Evolutionary conservation across 2,888 invertebrate genomes (phyloP), one percentile per base, ranked within the genome.

Genomic region (Cheilosia impressa): DNA sequence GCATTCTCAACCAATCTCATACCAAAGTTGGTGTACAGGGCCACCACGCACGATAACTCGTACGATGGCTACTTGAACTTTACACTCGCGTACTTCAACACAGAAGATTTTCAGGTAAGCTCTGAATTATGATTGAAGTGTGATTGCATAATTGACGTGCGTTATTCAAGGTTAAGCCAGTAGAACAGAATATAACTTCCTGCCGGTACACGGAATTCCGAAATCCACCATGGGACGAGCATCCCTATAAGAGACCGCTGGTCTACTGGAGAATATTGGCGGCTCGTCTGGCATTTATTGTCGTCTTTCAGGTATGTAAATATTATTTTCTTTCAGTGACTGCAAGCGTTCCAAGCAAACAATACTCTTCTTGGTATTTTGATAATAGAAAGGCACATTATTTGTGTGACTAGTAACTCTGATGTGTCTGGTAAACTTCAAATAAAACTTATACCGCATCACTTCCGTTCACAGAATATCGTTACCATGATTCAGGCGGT

Each of bases 1-100:
- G 97, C 97, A 47, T 96, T 97, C 92, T 96, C 97, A 10, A 96
- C 96, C 0, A 96, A 96, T 91, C 95, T 96, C 90, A 96, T 97
- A 89, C 97, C 97, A 19, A 94, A 95, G 89, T 90, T 96, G 82
- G 95, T 96, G 27, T 97, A 97, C 90, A 89, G 84, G 87, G 88
- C 89, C 53, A 88, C 93, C 43, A 93, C 94, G 50, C 94, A 93
- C 89, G 91, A 93, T 60, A 91, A 93, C 17, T 93, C 93, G 0
- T 93, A 95, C 27, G 89, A 92, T 15, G 95, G 96, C 9, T 97
- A 95, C 91, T 91, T 96, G n/a, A 93, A 96, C 78, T 94, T 94
- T 89, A 95, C 95, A 60, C 91, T 96, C 62, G 94, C 96, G 0
- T 93, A 93, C 88, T 96, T 96, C 89, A 92, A 95, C 89, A 95